Percentiles rank a stretch among this genome's conserved stretches.
phyloP scores from a whole-genome alignment of 2,113 vertebrate genomes.

The Odocoileus hemionus region DNA sequence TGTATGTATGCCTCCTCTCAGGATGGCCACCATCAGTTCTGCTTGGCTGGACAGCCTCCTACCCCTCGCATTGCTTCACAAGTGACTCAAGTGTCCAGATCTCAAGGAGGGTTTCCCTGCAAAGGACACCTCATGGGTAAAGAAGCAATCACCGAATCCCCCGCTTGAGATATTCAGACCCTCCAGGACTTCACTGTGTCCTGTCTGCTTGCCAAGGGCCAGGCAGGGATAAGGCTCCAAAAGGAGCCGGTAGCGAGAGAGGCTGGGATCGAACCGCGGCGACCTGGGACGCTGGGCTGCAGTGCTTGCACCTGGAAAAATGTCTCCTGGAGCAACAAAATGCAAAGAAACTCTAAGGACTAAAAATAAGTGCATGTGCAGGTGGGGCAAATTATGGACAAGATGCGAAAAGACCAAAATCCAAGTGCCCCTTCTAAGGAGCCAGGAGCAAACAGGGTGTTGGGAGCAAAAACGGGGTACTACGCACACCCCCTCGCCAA shows the following conservation, averaged over 20 bases:
- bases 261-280: not conserved
- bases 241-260: not conserved
- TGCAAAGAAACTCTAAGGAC: not conserved
- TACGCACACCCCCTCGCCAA: not conserved
- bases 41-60: too few relatives aligned
- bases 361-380: not conserved
- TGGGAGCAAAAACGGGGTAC: not conserved
- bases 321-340: not conserved
- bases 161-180: fast-evolving
- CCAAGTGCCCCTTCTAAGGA: not conserved
- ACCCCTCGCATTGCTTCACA: not conserved
- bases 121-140: not conserved
- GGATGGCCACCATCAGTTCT: not conserved
- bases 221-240: not conserved
- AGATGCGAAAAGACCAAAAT: not conserved
- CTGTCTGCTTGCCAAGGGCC: not conserved
- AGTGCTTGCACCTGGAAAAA: not conserved
- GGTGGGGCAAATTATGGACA: not conserved
- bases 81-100: too few relatives aligned
- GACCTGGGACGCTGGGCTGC: not conserved
- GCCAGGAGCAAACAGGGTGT: not conserved
- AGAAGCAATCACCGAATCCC: fast-evolving
- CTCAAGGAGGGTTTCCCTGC: not conserved
- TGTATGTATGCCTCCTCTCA: fast-evolving
- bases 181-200: fast-evolving